Base-by-base conservation (phyloP, 2,113 vertebrate species). In the Pica pica region DNA sequence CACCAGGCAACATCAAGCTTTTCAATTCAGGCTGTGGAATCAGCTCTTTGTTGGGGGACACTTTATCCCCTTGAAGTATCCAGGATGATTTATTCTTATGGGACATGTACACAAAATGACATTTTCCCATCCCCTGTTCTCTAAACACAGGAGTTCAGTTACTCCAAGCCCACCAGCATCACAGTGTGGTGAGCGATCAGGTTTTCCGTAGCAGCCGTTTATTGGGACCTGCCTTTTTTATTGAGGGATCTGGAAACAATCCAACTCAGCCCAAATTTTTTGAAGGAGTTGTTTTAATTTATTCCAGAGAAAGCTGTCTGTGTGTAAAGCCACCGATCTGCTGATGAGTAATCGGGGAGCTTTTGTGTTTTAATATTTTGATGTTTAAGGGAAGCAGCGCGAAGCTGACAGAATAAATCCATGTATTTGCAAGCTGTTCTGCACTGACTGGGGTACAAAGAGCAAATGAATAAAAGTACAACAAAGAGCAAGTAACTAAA, bases 281-380 rank as follows among this genome's bases (percentile, higher is more conserved):
- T 46, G 50, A 79, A 69, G 75, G 22, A 39, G 26, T 74, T 77
- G 81, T 56, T 93, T 91, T 80, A 65, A 89, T 91, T 87, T 88
- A 83, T 93, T 95, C 96, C 82, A 46, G 73, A 96, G 93, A 91
- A 95, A 96, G 76, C 71, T 69, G 90, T 78, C 69, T 83, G 82
- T 68, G 69, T 57, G 73, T 41, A 85, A 91, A 96, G 89, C 89
- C 76, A 18, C n/a, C 2, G 20, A 77, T 74, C 70, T 53, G 44
- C 67, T 87, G 94, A 55, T 77, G 89, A 93, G 83, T 81, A 93
- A 94, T 90, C 50, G n/a, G 46, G 37, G 65, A 94, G 85, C 88
- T 95, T 97, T 95, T 82, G 89, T 90, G 92, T 14, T 94, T 76
- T 97, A 88, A 83, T 93, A 90, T 90, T 95, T 95, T 86, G 70